A percentile compares a stretch with the other conserved stretches of the same genome.
phyloP scores from a whole-genome alignment of 2,888 invertebrate species.

The Zootermopsis nevadensis region DNA sequence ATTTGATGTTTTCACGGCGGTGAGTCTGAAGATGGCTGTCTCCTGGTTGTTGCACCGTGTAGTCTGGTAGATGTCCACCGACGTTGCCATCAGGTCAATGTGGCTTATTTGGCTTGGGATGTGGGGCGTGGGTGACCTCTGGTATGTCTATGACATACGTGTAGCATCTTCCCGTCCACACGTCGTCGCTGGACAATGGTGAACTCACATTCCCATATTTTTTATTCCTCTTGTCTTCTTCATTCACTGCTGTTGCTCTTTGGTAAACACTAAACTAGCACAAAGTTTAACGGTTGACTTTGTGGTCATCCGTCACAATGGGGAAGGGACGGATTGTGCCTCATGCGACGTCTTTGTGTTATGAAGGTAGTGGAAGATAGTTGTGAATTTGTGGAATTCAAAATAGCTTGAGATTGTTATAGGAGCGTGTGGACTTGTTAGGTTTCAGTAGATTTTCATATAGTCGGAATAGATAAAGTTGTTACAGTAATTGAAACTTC shows the following conservation, averaged over 20 bases:
- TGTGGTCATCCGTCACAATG: constrained; percentile 1
- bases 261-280: neutral
- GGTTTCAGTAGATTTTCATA: too few species aligned
- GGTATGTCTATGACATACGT: neutral
- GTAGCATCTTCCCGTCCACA: neutral
- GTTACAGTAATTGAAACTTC: neutral
- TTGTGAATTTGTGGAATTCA: neutral
- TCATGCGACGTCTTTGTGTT: neutral
- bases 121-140: neutral
- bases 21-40: too few species aligned
- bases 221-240: neutral
- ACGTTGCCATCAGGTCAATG: too few species aligned
- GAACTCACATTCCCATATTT: neutral
- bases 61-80: too few species aligned
- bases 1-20: too few species aligned
- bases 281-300: constrained; percentile 4
- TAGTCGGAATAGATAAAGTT: neutral
- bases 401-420: neutral
- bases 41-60: too few species aligned
- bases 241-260: too few species aligned
- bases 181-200: neutral
- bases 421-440: neutral
- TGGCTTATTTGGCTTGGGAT: constrained; percentile 39
- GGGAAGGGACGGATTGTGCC: neutral
- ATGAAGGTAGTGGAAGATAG: neutral